Evolutionary conservation across 2,113 vertebrate genomes (phyloP), one percentile per base, ranked within the genome.

Genomic region (Glareola pratincola): DNA sequence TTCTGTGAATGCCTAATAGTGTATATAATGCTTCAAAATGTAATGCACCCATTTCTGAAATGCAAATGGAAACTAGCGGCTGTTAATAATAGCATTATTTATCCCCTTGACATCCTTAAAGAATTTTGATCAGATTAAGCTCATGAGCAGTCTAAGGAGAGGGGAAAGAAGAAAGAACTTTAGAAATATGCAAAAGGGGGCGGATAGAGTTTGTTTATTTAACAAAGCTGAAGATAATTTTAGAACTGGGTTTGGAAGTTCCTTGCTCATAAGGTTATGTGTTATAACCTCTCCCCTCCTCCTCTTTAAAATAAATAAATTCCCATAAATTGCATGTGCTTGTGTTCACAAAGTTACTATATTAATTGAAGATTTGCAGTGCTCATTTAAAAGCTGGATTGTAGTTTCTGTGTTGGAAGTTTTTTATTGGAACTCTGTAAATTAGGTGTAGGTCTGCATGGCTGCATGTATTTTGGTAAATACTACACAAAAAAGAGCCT

Each of bases 81-180:
- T 91, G 67, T 69, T 93, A 77, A 90, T 53, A 87, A 90, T 53
- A 87, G 85, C 63, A 57, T 67, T 63, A 62, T 94, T 95, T 92
- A 95, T 94, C 63, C 88, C 54, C 59, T 60, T 66, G 75, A 80
- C 75, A 76, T 88, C 77, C 45, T 66, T 60, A 43, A 79, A 86
- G 88, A 79, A 57, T 92, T 85, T 69, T 43, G 39, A 90, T 92
- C 67, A 73, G 75, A 66, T 85, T 39, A 90, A 85, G 78, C 45
- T 32, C 27, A 5, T 48, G 57, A 85, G 51, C 27, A 39, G 34
- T 39, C 9, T 27, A 37, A 71, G 7, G 15, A 64, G 57, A 92
- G 68, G 72, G 89, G 72, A 86, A 88, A 71, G 78, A 63, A 85
- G 50, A 84, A 62, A n/a, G 48, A 76, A 76, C 53, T 78, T 93